Conservation (phyloP, 2,113 vertebrate genomes). For the Callithrix jacchus region DNA sequence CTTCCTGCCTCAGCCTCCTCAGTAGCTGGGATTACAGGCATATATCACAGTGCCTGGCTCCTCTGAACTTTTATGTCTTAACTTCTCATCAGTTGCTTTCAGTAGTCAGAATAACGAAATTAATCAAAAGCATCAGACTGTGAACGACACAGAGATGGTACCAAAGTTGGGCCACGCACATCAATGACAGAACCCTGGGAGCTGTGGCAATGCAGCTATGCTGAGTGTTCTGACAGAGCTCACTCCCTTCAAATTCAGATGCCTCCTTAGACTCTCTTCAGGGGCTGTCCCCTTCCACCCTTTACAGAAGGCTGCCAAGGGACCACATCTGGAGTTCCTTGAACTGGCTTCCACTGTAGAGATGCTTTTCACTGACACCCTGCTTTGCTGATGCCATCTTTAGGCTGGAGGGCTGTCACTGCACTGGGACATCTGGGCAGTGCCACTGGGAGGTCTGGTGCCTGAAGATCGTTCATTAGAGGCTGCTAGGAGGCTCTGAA, state of each 20-base stretch:
- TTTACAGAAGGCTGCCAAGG: background rate
- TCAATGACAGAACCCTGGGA: background rate
- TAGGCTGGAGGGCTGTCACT: background rate
- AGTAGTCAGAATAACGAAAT: background rate
- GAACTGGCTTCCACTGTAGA: background rate
- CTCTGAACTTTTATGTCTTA: background rate
- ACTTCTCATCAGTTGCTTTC: background rate
- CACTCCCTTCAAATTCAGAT: background rate
- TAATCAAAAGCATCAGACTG: background rate
- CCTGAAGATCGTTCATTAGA: background rate
- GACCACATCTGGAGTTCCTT: background rate
- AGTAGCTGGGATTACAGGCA: background rate
- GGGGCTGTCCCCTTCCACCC: background rate
- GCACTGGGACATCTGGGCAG: background rate
- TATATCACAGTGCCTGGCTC: background rate
- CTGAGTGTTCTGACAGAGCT: background rate
- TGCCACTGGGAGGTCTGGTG: background rate
- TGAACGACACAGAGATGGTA: background rate
- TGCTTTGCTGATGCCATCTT: background rate
- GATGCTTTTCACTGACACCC: background rate
- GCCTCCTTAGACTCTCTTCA: background rate
- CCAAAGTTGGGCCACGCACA: background rate
- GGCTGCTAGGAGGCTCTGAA: background rate
- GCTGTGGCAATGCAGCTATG: background rate
- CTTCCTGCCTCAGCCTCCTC: background rate